Percentiles rank a stretch among this genome's conserved stretches.
Evolutionary conservation across 2,113 vertebrate species (phyloP).

Genomic region (Todiramphus chloris): DNA sequence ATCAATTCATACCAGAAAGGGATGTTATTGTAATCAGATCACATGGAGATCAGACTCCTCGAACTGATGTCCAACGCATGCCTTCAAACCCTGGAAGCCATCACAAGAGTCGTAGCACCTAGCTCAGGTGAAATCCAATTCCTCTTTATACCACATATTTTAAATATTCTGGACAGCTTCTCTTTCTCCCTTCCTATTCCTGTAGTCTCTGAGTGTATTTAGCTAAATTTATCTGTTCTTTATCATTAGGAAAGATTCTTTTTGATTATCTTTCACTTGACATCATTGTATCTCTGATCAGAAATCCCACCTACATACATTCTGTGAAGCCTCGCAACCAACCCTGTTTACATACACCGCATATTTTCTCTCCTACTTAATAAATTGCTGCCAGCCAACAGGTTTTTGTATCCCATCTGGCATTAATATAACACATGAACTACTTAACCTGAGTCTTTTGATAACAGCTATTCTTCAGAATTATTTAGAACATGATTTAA

Average conservation of each 20-base stretch:
- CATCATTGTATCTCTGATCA: background rate
- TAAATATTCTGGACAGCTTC: background rate
- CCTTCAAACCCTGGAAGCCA: background rate
- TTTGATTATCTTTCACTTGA: slow-evolving; percentile 19
- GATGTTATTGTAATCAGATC: background rate
- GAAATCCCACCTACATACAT: slow-evolving; percentile 53
- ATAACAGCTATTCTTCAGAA: background rate
- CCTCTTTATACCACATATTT: background rate
- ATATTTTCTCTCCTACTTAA: background rate
- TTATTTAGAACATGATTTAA: background rate
- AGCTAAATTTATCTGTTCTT: slow-evolving; percentile 15
- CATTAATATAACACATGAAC: background rate
- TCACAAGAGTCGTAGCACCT: background rate
- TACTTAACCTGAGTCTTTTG: background rate
- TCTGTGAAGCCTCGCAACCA: slow-evolving; percentile 32
- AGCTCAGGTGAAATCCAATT: background rate
- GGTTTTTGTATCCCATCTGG: slow-evolving; percentile 45
- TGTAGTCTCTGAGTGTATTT: background rate
- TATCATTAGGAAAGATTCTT: background rate
- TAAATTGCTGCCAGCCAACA: slow-evolving; percentile 9
- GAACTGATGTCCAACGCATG: background rate
- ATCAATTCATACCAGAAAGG: background rate
- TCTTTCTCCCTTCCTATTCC: background rate
- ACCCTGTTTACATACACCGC: background rate
- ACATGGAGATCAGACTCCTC: background rate